These are phyloP conservation scores for Cnemophilus loriae DNA, from an alignment of 2,113 vertebrate species.

Conservation along the genomic window DNA sequence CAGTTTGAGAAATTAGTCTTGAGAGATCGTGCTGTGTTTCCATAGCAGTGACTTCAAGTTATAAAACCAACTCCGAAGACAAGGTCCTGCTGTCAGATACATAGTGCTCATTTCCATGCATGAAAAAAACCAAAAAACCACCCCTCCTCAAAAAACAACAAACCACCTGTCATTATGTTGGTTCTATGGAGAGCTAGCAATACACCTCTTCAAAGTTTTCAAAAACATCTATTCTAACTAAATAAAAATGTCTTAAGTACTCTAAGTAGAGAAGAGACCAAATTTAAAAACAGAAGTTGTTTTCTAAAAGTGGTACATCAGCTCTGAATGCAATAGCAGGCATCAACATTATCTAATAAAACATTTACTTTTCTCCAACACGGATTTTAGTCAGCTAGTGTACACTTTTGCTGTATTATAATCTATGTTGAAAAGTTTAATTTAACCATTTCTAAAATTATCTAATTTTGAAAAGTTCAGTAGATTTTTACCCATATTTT, in stretches of 20 bases:
- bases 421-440: neutral
- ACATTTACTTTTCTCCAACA: neutral
- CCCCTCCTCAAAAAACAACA: neutral
- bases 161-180: neutral
- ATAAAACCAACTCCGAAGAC: slow-evolving; percentile 42
- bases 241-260: neutral
- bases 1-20: slow-evolving; percentile 49
- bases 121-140: neutral
- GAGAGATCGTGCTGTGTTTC: slow-evolving; percentile 56
- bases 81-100: slow-evolving; percentile 33
- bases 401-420: neutral
- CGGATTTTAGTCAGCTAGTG: neutral
- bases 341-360: neutral
- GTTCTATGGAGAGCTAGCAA: neutral
- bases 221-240: neutral
- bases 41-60: slow-evolving; percentile 63
- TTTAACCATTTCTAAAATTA: neutral
- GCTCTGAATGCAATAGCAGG: neutral
- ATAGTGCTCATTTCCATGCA: neutral
- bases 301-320: neutral
- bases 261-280: neutral
- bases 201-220: neutral
- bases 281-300: neutral
- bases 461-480: neutral
- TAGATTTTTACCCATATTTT: neutral